phyloP scores from a whole-genome alignment of 2,797 vertebrate genomes.

The Somateria mollissima region DNA sequence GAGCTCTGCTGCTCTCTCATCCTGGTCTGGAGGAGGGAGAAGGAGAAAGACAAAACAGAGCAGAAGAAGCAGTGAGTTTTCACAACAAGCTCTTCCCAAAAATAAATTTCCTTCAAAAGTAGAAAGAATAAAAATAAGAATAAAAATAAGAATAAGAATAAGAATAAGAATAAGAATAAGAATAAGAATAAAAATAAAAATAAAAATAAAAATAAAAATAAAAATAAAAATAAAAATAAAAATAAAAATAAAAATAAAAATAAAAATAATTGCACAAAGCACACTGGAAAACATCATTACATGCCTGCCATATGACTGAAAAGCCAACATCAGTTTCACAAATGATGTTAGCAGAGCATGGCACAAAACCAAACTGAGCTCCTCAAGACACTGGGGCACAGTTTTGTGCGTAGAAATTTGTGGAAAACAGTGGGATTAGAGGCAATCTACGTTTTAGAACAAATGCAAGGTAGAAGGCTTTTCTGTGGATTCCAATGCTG shows the following conservation, averaged over 20 bases:
- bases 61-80: constrained; percentile 78
- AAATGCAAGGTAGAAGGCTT: constrained; percentile 16
- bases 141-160: not conserved
- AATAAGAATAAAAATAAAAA: not conserved
- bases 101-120: constrained; percentile 58
- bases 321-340: constrained; percentile 74
- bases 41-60: constrained; percentile 38
- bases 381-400: constrained; percentile 23
- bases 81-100: constrained; percentile 59
- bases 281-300: constrained; percentile 50
- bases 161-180: not conserved
- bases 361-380: constrained; percentile 55
- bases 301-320: constrained; percentile 59
- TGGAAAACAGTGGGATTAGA: constrained; percentile 37
- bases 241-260: not conserved
- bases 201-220: not conserved
- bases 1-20: constrained; percentile 83
- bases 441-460: constrained; percentile 24
- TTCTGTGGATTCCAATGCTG: not conserved
- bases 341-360: constrained; percentile 50
- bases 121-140: not conserved
- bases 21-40: constrained; percentile 80
- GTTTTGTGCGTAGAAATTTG: constrained; percentile 50
- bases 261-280: constrained; percentile 47
- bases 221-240: not conserved